A percentile compares a stretch with the other conserved stretches of the same genome.
These are phyloP conservation scores for Rhorus exstirpatorius DNA, from an alignment of 2,888 invertebrate genomes.

Conservation along the genomic window DNA sequence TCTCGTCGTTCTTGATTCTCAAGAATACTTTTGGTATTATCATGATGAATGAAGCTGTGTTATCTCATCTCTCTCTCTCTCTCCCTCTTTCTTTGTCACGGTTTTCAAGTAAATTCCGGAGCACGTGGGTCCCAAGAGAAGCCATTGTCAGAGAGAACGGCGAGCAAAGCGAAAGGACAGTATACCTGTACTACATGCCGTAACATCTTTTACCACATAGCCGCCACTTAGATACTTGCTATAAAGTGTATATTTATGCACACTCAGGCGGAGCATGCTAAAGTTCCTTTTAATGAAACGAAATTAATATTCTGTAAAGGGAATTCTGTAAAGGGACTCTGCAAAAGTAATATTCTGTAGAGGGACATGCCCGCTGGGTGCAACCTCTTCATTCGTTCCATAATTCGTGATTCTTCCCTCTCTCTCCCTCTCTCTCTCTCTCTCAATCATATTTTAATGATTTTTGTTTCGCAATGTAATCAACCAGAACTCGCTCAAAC, in stretches of 20 bases:
- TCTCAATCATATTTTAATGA: background rate
- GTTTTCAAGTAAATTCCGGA: background rate
- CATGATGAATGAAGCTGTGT: too few species aligned
- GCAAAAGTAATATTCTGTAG: slow-evolving; percentile 51
- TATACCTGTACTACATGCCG: too few species aligned
- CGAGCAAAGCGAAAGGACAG: too few species aligned
- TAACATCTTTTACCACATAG: slow-evolving; percentile 9
- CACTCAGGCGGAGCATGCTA: slow-evolving; percentile 25
- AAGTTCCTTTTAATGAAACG: slow-evolving; percentile 62
- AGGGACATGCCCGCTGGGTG: background rate
- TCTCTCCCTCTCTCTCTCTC: background rate
- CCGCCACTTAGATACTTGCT: slow-evolving; percentile 39
- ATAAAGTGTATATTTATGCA: slow-evolving; percentile 22
- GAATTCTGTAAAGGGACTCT: too few species aligned
- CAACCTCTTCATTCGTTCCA: slow-evolving; percentile 7
- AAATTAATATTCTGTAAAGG: slow-evolving; percentile 47
- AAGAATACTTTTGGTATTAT: too few species aligned
- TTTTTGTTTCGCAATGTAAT: background rate
- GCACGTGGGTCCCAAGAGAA: background rate
- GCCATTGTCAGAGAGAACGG: background rate
- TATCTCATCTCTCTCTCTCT: background rate
- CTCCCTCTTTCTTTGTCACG: background rate
- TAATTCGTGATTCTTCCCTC: background rate
- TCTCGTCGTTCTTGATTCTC: too few species aligned
- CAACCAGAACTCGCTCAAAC: background rate